A percentile compares a stretch with the other conserved stretches of the same genome.
These are phyloP conservation scores for Aporrectodea caliginosa DNA, from an alignment of 1,140 invertebrate genomes.

Conservation along the genomic window DNA sequence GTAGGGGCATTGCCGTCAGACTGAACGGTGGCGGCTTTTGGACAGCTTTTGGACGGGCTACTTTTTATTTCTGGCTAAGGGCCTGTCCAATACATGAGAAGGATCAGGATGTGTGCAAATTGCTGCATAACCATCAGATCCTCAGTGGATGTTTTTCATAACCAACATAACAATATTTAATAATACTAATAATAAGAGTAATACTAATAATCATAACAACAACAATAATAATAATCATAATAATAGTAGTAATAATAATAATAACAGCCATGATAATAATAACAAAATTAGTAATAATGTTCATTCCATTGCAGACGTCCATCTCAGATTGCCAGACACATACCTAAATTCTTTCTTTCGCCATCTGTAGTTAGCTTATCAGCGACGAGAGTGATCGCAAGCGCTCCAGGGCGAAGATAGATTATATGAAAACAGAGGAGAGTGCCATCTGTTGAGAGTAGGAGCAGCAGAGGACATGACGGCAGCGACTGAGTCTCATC, in stretches of 20 bases:
- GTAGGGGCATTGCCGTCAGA: too few species aligned
- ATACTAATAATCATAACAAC: background rate
- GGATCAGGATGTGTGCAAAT: too few species aligned
- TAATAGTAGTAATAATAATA: background rate
- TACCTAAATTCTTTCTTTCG: background rate
- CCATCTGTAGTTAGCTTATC: constrained; percentile 25
- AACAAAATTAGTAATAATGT: background rate
- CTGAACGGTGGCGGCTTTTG: too few species aligned
- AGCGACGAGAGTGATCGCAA: constrained; percentile 61
- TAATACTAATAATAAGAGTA: background rate
- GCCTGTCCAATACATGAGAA: too few species aligned
- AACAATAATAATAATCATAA: background rate
- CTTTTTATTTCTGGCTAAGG: too few species aligned
- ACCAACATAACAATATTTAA: background rate
- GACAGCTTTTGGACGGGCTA: too few species aligned
- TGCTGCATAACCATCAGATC: too few species aligned
- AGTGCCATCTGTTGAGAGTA: constrained; percentile 68
- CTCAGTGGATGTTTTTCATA: too few species aligned
- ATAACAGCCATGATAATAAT: background rate
- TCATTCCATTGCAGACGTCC: too few species aligned
- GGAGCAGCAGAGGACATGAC: constrained; percentile 65
- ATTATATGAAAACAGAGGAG: constrained; percentile 69
- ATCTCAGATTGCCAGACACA: background rate
- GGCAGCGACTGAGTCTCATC: constrained; percentile 60
- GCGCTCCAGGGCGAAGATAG: constrained; percentile 60